phyloP scores from a whole-genome alignment of 2,113 vertebrate genomes.

The Alectura lathami region DNA sequence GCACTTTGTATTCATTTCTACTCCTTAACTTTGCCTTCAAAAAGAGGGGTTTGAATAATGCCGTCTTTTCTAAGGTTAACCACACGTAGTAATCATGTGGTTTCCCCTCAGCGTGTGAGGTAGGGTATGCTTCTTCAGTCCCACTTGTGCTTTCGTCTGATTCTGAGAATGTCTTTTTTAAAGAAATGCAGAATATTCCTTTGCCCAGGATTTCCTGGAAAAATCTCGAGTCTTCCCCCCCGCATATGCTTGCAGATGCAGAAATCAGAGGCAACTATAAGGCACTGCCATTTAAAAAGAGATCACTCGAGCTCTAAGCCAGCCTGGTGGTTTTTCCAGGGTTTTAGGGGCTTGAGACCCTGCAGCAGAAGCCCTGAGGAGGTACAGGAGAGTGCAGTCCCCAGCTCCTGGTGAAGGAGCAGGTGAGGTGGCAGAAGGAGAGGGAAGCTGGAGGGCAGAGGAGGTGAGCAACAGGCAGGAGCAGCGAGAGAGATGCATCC shows the following conservation, averaged over 20 bases:
- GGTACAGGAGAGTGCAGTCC: not conserved
- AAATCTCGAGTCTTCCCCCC: not conserved
- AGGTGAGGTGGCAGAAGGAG: not conserved
- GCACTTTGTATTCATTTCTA: not conserved
- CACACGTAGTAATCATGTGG: accelerated
- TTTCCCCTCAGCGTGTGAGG: not conserved
- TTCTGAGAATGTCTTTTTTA: not conserved
- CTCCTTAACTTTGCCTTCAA: not conserved
- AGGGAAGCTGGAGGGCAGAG: not conserved
- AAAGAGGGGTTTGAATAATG: not conserved
- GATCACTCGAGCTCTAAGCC: not conserved
- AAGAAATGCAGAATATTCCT: not conserved
- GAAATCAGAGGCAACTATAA: not conserved
- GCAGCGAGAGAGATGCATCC: accelerated
- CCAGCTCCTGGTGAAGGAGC: not conserved
- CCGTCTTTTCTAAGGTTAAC: not conserved
- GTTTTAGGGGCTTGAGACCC: not conserved
- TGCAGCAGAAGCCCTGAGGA: not conserved
- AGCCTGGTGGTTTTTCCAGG: not conserved
- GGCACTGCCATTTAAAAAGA: not conserved
- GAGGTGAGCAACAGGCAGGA: not conserved
- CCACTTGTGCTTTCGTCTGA: not conserved
- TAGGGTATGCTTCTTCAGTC: not conserved
- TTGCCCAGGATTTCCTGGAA: not conserved
- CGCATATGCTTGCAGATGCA: accelerated